Conservation (phyloP, 1,140 invertebrate species). For the Myzus persicae region DNA sequence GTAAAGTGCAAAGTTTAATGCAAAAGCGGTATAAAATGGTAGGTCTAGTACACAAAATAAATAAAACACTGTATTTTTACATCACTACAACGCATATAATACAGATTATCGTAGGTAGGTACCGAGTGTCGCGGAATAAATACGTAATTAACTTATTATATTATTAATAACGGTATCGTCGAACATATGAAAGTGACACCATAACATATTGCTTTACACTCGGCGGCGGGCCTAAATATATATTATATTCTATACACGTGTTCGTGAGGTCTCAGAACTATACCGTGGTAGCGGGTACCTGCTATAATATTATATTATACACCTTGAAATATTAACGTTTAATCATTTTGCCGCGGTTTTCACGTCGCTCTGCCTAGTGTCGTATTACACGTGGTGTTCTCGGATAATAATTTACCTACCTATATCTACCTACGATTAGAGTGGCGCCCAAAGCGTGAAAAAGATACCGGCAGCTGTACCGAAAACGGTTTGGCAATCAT, state of each 20-base stretch:
- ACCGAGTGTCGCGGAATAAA: background rate
- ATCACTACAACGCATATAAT: background rate
- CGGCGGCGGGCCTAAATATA: background rate
- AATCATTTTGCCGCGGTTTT: background rate
- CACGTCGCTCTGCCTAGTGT: background rate
- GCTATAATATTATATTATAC: background rate
- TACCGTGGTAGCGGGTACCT: background rate
- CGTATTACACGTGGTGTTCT: background rate
- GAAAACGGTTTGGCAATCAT: background rate
- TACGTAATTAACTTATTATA: conserved; percentile 23
- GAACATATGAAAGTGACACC: conserved; percentile 25
- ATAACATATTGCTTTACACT: background rate
- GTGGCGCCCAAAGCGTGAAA: background rate
- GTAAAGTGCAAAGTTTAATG: no score
- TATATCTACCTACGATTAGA: background rate
- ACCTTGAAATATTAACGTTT: conserved; percentile 11
- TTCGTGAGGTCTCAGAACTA: background rate
- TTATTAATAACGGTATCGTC: conserved; percentile 17
- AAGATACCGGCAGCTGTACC: background rate
- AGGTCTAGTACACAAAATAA: no score
- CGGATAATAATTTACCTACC: background rate
- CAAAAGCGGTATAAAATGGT: no score
- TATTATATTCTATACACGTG: background rate
- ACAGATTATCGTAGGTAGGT: background rate
- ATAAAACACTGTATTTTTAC: background rate